A percentile compares a stretch with the other conserved stretches of the same genome.
Evolutionary conservation across 1,140 invertebrate species (phyloP).

Genomic region (Heterodera carotae): DNA sequence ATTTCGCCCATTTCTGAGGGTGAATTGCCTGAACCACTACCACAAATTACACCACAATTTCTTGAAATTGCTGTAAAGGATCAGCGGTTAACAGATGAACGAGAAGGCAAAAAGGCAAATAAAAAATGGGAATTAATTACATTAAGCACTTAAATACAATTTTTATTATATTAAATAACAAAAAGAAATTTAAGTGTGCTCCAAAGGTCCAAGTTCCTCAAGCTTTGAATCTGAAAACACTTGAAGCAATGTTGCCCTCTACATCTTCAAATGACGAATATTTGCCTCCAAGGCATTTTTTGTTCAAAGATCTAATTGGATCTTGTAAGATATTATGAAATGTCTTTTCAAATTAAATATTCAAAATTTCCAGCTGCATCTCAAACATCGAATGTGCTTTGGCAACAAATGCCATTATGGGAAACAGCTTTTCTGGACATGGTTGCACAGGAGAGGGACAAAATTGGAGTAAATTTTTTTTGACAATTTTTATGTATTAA

Average conservation of each 20-base stretch:
- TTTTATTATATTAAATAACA: neutral
- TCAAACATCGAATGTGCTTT: slow-evolving; percentile 76
- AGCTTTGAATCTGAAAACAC: neutral
- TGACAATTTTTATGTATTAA: neutral
- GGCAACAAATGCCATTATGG: slow-evolving; percentile 99
- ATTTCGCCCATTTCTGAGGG: neutral
- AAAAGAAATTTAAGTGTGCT: neutral
- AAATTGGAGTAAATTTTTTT: slow-evolving; percentile 75
- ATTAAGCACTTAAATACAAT: neutral
- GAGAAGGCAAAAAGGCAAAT: slow-evolving; percentile 3
- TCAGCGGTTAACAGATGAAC: slow-evolving; percentile 10
- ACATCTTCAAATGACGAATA: neutral
- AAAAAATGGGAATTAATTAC: too few relatives aligned
- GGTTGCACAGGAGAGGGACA: slow-evolving; percentile 95
- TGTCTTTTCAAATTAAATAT: slow-evolving; percentile 4
- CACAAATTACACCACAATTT: neutral
- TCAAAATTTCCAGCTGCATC: neutral
- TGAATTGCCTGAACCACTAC: neutral
- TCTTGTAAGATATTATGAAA: neutral
- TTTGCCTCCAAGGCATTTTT: neutral
- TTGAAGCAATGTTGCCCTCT: slow-evolving; percentile 12
- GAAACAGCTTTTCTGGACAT: slow-evolving; percentile 97
- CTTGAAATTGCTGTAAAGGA: slow-evolving; percentile 24
- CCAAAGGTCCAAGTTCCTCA: neutral
- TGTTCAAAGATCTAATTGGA: slow-evolving; percentile 27